A percentile compares a stretch with the other conserved stretches of the same genome.
phyloP scores from a whole-genome alignment of 2,888 invertebrate species.

The Smittia aterrima region DNA sequence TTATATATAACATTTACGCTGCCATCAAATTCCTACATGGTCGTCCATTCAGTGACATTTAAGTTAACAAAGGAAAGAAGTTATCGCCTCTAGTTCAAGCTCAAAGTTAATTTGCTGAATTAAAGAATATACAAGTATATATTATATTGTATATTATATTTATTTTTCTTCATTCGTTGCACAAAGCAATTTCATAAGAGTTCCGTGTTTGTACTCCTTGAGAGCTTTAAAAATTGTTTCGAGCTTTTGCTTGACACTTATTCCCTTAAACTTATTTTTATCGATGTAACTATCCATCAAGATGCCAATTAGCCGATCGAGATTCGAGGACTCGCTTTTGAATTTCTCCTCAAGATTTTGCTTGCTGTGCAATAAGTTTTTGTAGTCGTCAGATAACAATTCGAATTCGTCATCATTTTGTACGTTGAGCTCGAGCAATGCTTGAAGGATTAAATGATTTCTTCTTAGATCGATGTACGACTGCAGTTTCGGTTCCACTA shows the following conservation, averaged over 20 bases:
- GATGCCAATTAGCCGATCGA: slow-evolving; percentile 45
- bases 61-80: too few relatives aligned
- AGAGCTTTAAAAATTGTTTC: not conserved
- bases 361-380: slow-evolving; percentile 45
- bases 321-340: slow-evolving; percentile 43
- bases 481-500: slow-evolving; percentile 45
- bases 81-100: too few relatives aligned
- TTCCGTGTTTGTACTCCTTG: not conserved
- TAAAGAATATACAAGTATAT: too few relatives aligned
- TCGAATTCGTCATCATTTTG: slow-evolving; percentile 45
- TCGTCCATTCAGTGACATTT: too few relatives aligned
- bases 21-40: too few relatives aligned
- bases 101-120: too few relatives aligned
- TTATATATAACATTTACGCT: too few relatives aligned
- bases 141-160: too few relatives aligned
- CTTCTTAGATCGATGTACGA: slow-evolving; percentile 44
- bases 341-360: slow-evolving; percentile 44
- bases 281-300: slow-evolving; percentile 46
- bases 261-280: slow-evolving; percentile 46
- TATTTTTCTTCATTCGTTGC: not conserved
- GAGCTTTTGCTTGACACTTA: slow-evolving; percentile 44
- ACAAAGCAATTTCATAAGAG: not conserved
- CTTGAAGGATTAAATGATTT: slow-evolving; percentile 45
- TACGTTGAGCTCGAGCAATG: slow-evolving; percentile 46
- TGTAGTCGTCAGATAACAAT: slow-evolving; percentile 45